phyloP scores from a whole-genome alignment of 2,888 invertebrate genomes.

The Apamea sordens region DNA sequence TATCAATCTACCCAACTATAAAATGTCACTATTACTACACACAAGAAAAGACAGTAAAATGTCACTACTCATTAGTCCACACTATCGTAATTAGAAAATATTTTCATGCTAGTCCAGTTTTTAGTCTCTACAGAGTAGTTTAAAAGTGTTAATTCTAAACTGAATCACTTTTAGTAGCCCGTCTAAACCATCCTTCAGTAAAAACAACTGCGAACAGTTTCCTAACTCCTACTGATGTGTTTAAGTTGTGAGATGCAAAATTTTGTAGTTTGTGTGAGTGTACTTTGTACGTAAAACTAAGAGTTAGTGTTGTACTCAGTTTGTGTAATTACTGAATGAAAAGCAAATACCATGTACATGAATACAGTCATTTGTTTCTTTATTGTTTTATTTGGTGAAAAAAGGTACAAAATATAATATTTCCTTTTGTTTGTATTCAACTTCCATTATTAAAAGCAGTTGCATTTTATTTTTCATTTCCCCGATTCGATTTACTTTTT shows the following conservation, averaged over 20 bases:
- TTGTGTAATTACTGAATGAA: slow-evolving; percentile 15
- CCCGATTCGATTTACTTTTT: background rate
- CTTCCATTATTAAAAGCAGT: background rate
- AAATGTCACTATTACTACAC: too few species aligned
- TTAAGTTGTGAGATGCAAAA: slow-evolving; percentile 46
- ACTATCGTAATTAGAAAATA: background rate
- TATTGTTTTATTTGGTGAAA: background rate
- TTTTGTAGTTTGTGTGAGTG: slow-evolving; percentile 41
- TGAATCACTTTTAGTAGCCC: slow-evolving; percentile 12
- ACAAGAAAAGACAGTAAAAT: background rate
- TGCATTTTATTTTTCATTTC: background rate
- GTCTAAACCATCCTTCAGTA: background rate
- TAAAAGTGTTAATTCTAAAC: background rate
- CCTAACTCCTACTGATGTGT: slow-evolving; percentile 44
- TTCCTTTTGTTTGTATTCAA: background rate
- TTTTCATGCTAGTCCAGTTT: background rate
- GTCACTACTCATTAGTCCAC: background rate
- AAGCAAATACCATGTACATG: slow-evolving; percentile 3
- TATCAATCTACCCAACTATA: background rate
- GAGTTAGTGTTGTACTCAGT: slow-evolving; percentile 21
- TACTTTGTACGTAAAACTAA: slow-evolving; percentile 27
- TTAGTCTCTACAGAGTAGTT: background rate
- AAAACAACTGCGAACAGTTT: slow-evolving; percentile 39
- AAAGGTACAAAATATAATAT: background rate
- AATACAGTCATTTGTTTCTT: background rate